A percentile compares a stretch with the other conserved stretches of the same genome.
Evolutionary conservation across 2,888 invertebrate genomes (phyloP).

Genomic region (Amphipyra tragopoginis): DNA sequence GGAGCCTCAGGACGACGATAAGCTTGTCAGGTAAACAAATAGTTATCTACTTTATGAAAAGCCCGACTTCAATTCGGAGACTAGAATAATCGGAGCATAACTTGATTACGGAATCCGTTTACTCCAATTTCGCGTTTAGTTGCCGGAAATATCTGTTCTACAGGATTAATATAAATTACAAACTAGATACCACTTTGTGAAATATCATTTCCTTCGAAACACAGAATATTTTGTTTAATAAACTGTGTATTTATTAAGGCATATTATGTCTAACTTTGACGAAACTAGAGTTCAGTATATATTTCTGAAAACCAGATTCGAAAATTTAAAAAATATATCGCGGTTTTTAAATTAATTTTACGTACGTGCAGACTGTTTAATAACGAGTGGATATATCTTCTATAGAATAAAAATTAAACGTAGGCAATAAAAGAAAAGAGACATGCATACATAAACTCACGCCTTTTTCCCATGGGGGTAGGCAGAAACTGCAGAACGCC

Average conservation of each 20-base stretch:
- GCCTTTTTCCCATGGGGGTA: too few relatives aligned
- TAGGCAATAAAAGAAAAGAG: too few relatives aligned
- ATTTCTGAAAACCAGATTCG: too few relatives aligned
- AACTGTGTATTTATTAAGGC: background rate
- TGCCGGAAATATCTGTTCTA: slow-evolving; percentile 26
- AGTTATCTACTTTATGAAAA: slow-evolving; percentile 6
- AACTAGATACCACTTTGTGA: slow-evolving; percentile 27
- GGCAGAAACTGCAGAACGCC: too few relatives aligned
- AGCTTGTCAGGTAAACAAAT: slow-evolving; percentile 68
- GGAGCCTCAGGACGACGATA: slow-evolving; percentile 81
- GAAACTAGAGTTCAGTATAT: too few relatives aligned
- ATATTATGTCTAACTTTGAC: too few relatives aligned
- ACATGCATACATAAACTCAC: too few relatives aligned
- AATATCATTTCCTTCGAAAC: slow-evolving; percentile 21
- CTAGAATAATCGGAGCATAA: slow-evolving; percentile 8
- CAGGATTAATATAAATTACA: slow-evolving; percentile 22
- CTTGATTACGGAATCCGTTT: slow-evolving; percentile 9
- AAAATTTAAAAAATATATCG: too few relatives aligned
- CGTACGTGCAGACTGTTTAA: too few relatives aligned
- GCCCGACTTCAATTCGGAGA: slow-evolving; percentile 4
- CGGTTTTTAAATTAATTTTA: too few relatives aligned
- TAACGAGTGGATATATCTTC: too few relatives aligned
- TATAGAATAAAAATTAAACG: too few relatives aligned
- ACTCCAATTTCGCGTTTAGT: slow-evolving; percentile 12
- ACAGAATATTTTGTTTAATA: slow-evolving; percentile 2